A percentile compares a stretch with the other conserved stretches of the same genome.
Evolutionary conservation across 2,797 vertebrate species (phyloP).

Genomic region (Tragopan temminckii): DNA sequence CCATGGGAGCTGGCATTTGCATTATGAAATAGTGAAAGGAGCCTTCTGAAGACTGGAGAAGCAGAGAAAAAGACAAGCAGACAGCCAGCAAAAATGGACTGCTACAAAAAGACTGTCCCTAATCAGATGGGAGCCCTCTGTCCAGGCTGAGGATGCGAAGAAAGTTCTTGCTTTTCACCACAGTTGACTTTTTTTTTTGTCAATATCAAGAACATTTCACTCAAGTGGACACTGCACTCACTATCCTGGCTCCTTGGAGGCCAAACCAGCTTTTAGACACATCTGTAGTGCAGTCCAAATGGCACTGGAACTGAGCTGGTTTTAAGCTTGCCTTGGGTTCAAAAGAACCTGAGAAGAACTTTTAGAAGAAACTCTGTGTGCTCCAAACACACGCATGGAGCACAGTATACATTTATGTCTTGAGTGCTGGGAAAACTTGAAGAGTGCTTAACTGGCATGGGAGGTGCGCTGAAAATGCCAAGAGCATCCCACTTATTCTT

Average conservation of each 20-base stretch:
- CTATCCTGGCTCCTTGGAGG: background rate
- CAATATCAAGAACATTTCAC: background rate
- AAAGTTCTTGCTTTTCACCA: rapidly evolving
- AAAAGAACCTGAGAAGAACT: background rate
- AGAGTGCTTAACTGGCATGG: background rate
- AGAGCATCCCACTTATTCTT: background rate
- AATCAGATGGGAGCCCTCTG: background rate
- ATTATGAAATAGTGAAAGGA: background rate
- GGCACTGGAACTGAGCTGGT: background rate
- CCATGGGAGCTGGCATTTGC: background rate
- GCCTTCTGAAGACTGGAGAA: background rate
- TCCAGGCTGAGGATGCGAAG: background rate
- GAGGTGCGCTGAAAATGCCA: background rate
- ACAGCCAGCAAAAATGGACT: background rate
- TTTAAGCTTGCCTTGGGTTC: background rate
- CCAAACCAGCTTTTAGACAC: background rate
- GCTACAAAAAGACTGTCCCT: background rate
- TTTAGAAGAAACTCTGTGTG: rapidly evolving
- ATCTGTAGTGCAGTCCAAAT: background rate
- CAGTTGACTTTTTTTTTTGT: background rate
- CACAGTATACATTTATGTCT: background rate
- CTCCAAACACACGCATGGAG: background rate
- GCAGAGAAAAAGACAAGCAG: background rate
- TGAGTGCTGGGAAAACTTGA: background rate
- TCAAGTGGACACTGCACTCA: background rate